phyloP scores from a whole-genome alignment of 2,113 vertebrate species.

The Malurus alboscapulatus region DNA sequence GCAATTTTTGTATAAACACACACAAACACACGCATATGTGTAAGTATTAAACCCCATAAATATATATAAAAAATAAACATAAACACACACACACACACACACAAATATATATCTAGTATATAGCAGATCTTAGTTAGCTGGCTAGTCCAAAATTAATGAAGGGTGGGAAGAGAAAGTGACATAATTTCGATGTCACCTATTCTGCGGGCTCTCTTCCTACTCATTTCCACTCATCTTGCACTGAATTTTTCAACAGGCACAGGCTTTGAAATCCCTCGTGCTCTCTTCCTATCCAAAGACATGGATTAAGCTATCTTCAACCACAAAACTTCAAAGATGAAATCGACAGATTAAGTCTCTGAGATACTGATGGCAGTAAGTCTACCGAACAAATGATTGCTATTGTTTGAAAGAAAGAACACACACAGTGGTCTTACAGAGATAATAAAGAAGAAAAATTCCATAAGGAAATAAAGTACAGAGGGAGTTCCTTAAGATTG shows the following conservation, averaged over 20 bases:
- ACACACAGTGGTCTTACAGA: not conserved
- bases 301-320: not conserved
- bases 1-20: not conserved
- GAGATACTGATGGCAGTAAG: not conserved
- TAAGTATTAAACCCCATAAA: too few species aligned
- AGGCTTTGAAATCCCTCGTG: not conserved
- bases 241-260: not conserved
- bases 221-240: not conserved
- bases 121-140: not conserved
- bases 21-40: too few species aligned
- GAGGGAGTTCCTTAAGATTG: not conserved
- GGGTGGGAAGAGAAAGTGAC: not conserved
- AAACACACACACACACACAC: not conserved
- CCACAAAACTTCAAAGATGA: not conserved
- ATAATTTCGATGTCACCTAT: rapidly evolving
- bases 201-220: not conserved
- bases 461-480: not conserved
- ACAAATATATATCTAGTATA: not conserved
- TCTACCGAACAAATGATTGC: not conserved
- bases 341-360: not conserved
- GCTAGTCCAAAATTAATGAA: not conserved
- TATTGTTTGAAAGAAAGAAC: not conserved
- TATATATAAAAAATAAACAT: not conserved
- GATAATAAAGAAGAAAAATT: not conserved
- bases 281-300: not conserved